These are phyloP conservation scores for Tragelaphus scriptus DNA, from an alignment of 2,113 vertebrate species.

Conservation along the genomic window DNA sequence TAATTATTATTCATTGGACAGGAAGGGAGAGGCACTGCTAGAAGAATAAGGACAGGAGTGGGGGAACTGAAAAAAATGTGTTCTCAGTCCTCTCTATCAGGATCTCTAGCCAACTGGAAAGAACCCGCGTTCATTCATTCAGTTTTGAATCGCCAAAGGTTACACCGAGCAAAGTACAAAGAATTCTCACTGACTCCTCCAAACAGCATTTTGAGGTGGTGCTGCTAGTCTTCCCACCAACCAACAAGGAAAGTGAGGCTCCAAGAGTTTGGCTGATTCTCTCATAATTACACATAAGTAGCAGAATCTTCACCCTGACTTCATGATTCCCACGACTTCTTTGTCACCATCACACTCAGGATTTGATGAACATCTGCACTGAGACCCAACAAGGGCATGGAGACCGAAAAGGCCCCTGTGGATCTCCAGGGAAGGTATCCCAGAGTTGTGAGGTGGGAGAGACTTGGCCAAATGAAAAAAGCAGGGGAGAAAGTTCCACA, in stretches of 20 bases:
- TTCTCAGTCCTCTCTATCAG: neutral
- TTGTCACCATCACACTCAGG: neutral
- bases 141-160: neutral
- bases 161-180: neutral
- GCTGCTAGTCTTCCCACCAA: neutral
- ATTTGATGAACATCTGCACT: neutral
- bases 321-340: neutral
- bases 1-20: neutral
- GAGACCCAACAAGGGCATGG: neutral
- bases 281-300: neutral
- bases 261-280: neutral
- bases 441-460: neutral
- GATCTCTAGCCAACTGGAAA: neutral
- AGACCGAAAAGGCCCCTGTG: neutral
- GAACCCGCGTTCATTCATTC: neutral
- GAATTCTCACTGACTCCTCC: neutral
- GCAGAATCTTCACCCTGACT: neutral
- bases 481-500: neutral
- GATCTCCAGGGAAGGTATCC: neutral
- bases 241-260: neutral
- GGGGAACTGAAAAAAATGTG: neutral
- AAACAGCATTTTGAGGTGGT: neutral
- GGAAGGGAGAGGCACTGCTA: neutral
- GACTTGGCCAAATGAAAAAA: neutral
- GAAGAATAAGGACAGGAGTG: neutral